Conservation (phyloP, 2,888 invertebrate genomes). For the Leistus spinibarbis region DNA sequence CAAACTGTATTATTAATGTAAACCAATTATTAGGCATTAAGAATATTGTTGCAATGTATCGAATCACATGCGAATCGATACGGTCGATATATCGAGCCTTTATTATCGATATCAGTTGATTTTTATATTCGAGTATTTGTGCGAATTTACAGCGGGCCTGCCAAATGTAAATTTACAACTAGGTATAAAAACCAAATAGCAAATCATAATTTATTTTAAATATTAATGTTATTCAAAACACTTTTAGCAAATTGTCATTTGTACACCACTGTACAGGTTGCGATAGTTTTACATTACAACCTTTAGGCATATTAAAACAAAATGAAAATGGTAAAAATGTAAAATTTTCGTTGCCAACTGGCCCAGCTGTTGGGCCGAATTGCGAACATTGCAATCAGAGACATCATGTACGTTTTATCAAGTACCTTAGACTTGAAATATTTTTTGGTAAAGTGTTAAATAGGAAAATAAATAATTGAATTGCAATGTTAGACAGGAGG, state of each 20-base stretch:
- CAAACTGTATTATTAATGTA: too few species aligned
- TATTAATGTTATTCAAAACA: slow-evolving; percentile 2
- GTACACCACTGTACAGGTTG: slow-evolving; percentile 92
- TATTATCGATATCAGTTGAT: slow-evolving; percentile 91
- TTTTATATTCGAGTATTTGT: slow-evolving; percentile 97
- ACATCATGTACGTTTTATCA: slow-evolving; percentile 67
- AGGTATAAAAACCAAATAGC: slow-evolving; percentile 60
- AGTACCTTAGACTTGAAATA: background rate
- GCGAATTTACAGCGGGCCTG: slow-evolving; percentile 77
- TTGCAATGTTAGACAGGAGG: slow-evolving; percentile 74
- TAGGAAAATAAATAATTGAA: background rate
- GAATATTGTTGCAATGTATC: slow-evolving; percentile 89
- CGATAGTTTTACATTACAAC: slow-evolving; percentile 77
- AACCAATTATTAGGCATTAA: slow-evolving; percentile 76
- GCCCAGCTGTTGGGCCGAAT: slow-evolving; percentile 67
- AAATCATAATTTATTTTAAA: slow-evolving; percentile 16
- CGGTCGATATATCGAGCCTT: slow-evolving; percentile 88
- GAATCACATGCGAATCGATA: slow-evolving; percentile 93
- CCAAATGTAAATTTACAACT: slow-evolving; percentile 84
- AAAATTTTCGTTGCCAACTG: slow-evolving; percentile 72
- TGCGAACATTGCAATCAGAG: slow-evolving; percentile 80
- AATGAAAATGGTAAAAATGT: slow-evolving; percentile 63
- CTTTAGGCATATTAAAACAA: slow-evolving; percentile 70
- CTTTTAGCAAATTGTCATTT: slow-evolving; percentile 79
- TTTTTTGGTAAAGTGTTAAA: background rate